Conservation (phyloP, 2,888 invertebrate genomes). For the Mimas tiliae region DNA sequence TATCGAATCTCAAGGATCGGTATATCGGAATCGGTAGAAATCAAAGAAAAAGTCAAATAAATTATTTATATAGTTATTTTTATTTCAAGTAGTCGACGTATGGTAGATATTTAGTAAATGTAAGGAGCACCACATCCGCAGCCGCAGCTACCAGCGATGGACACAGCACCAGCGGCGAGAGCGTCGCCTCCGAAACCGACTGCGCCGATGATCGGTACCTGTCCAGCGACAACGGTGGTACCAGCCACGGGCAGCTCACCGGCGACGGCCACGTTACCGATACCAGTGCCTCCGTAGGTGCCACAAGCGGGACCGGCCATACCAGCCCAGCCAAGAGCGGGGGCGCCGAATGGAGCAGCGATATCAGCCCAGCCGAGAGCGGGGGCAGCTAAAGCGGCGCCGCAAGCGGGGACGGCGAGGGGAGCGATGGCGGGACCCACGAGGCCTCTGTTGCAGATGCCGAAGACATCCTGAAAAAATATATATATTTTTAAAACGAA, state of each 20-base stretch:
- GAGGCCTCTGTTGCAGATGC: neutral
- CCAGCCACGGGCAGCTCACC: constrained; percentile 52
- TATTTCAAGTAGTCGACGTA: neutral
- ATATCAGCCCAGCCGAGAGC: constrained; percentile 23
- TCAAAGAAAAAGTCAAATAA: no score
- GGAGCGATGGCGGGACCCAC: constrained; percentile 14
- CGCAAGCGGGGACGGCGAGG: neutral
- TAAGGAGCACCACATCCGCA: constrained; percentile 34
- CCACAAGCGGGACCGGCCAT: no score
- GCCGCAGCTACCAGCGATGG: constrained; percentile 38
- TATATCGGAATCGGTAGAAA: no score
- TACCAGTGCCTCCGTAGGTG: constrained; percentile 41
- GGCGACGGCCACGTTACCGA: constrained; percentile 45
- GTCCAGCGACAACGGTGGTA: constrained; percentile 39
- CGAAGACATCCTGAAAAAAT: constrained; percentile 13
- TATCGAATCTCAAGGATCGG: no score
- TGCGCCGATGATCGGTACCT: constrained; percentile 41
- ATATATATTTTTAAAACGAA: no score
- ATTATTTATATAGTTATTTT: neutral
- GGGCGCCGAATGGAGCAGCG: neutral
- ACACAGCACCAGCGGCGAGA: constrained; percentile 36
- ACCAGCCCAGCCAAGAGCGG: no score
- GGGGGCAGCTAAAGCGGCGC: constrained; percentile 31
- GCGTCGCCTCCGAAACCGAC: constrained; percentile 39
- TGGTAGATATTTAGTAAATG: constrained; percentile 6